Evolutionary conservation across 1,140 invertebrate genomes (phyloP).

Genomic region (Listronotus oregonensis): DNA sequence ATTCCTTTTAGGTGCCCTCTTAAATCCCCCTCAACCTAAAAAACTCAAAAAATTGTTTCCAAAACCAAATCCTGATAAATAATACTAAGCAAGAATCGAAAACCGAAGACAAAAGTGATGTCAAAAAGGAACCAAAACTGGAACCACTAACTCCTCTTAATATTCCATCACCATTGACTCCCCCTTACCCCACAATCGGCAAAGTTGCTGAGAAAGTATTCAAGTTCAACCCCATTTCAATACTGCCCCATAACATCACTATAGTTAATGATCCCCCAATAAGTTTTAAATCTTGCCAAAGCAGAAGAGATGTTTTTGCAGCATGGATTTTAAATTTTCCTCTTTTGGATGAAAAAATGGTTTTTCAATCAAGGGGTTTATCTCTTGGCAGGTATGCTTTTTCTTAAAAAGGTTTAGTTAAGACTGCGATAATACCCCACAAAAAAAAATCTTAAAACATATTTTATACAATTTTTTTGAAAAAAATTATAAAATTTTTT

Average conservation of each 20-base stretch:
- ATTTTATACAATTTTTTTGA: too few relatives aligned
- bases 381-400: constrained; percentile 39
- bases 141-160: too few relatives aligned
- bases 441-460: too few relatives aligned
- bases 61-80: constrained; percentile 9
- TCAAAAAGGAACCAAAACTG: too few relatives aligned
- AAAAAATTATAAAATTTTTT: too few relatives aligned
- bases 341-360: constrained; percentile 42
- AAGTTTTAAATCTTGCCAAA: constrained; percentile 41
- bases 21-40: constrained; percentile 14
- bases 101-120: too few relatives aligned
- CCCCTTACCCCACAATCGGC: too few relatives aligned
- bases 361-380: constrained; percentile 43
- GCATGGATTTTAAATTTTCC: constrained; percentile 47
- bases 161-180: too few relatives aligned
- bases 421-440: too few relatives aligned
- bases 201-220: background rate
- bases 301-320: constrained; percentile 48
- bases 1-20: constrained; percentile 4
- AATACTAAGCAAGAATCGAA: too few relatives aligned
- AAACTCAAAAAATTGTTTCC: constrained; percentile 23
- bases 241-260: constrained; percentile 1
- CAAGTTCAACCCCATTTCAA: background rate
- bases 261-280: constrained; percentile 13
- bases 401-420: too few relatives aligned